These are phyloP conservation scores for Eulithis testata DNA, from an alignment of 2,888 invertebrate genomes.

Conservation along the genomic window DNA sequence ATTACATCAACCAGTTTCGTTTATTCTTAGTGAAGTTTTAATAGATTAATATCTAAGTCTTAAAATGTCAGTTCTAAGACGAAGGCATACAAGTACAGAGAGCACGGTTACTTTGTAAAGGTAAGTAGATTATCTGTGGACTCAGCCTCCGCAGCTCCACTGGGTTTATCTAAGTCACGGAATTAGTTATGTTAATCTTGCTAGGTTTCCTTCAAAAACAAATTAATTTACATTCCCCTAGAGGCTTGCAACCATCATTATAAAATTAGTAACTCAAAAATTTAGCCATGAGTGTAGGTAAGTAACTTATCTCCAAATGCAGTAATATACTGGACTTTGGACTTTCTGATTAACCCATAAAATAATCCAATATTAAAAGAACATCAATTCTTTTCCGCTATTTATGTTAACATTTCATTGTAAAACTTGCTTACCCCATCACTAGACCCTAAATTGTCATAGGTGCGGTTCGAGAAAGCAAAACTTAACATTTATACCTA, in stretches of 20 bases:
- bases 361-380: no score
- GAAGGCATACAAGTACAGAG: constrained; percentile 19
- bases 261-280: background rate
- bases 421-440: no score
- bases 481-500: no score
- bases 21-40: no score
- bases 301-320: background rate
- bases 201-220: constrained; percentile 21
- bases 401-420: no score
- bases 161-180: constrained; percentile 21
- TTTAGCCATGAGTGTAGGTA: background rate
- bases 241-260: background rate
- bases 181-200: constrained; percentile 19
- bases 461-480: no score
- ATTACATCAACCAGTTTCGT: no score
- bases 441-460: no score
- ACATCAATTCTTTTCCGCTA: no score
- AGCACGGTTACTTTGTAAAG: constrained; percentile 20
- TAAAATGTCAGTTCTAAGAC: background rate
- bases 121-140: constrained; percentile 29
- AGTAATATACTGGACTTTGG: no score
- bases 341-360: no score
- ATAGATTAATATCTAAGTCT: no score
- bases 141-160: constrained; percentile 15
- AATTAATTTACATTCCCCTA: constrained; percentile 13